Conservation (phyloP, 2,888 invertebrate genomes). For the Lithophane leautieri region DNA sequence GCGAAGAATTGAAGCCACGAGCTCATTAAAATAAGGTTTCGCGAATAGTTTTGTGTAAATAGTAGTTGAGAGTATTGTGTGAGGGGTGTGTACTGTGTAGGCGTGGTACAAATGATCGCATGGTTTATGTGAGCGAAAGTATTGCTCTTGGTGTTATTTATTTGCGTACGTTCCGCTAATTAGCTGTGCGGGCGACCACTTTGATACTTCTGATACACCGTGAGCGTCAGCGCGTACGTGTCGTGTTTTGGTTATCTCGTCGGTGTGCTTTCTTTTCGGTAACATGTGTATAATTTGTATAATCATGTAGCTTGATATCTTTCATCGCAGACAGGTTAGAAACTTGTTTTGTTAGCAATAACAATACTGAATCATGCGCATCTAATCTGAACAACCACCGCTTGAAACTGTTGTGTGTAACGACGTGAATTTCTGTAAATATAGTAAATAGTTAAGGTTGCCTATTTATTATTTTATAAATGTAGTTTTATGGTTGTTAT, state of each 20-base stretch:
- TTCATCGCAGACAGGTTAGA: constrained; percentile 59
- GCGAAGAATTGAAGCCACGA: constrained; percentile 86
- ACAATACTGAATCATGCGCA: constrained; percentile 46
- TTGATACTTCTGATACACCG: constrained; percentile 71
- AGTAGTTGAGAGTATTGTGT: constrained; percentile 68
- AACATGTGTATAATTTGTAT: constrained; percentile 76
- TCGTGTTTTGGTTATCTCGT: constrained; percentile 71
- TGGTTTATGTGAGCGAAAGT: constrained; percentile 70
- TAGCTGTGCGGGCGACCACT: constrained; percentile 71
- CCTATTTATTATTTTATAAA: constrained; percentile 85
- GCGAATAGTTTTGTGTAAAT: constrained; percentile 75
- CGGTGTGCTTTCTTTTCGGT: constrained; percentile 80
- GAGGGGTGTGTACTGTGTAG: constrained; percentile 63
- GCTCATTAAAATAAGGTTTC: constrained; percentile 72
- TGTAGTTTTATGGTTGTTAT: constrained; percentile 79
- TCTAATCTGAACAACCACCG: constrained; percentile 54
- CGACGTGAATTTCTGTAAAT: constrained; percentile 88
- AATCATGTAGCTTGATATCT: constrained; percentile 73
- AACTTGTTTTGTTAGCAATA: constrained; percentile 66
- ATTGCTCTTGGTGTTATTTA: constrained; percentile 73
- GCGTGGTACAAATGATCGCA: constrained; percentile 66
- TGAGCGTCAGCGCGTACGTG: constrained; percentile 63
- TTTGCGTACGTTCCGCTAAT: constrained; percentile 81
- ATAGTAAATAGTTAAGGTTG: constrained; percentile 77
- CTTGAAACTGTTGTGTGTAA: constrained; percentile 63